A percentile compares a stretch with the other conserved stretches of the same genome.
phyloP scores from a whole-genome alignment of 2,113 vertebrate species.

The Fukomys damarensis region DNA sequence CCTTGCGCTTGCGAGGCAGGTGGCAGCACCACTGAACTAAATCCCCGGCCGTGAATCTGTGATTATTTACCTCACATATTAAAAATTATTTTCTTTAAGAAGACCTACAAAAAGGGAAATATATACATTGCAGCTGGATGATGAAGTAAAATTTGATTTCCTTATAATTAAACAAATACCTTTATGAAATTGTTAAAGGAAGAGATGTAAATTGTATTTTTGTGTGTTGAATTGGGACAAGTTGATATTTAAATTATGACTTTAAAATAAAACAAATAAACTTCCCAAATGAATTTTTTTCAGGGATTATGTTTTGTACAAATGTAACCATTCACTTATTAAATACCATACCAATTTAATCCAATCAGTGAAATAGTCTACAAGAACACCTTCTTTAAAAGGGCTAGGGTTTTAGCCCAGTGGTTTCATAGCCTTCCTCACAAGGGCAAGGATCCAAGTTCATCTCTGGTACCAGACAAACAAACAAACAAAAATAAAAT shows the following conservation, averaged over 20 bases:
- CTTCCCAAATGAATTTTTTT: not conserved
- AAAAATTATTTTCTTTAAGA: not conserved
- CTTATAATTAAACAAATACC: not conserved
- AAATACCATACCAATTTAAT: not conserved
- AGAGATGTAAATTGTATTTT: not conserved
- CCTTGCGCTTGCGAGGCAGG: too few species aligned
- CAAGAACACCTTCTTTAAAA: not conserved
- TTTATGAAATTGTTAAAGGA: not conserved
- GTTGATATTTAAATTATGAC: not conserved
- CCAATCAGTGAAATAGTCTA: not conserved
- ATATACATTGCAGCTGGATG: not conserved
- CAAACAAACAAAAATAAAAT: too few species aligned
- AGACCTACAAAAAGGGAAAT: not conserved
- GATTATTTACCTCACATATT: not conserved
- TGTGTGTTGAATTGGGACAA: not conserved
- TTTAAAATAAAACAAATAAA: conserved; percentile 35
- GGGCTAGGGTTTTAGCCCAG: too few species aligned
- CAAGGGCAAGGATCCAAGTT: too few species aligned
- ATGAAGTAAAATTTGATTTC: not conserved
- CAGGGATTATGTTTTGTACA: not conserved
- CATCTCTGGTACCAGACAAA: too few species aligned
- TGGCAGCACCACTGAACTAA: too few species aligned
- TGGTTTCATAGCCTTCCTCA: too few species aligned
- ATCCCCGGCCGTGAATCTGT: too few species aligned
- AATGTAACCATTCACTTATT: not conserved